Conservation (phyloP, 2,888 invertebrate genomes). For the Rapana venosa region DNA sequence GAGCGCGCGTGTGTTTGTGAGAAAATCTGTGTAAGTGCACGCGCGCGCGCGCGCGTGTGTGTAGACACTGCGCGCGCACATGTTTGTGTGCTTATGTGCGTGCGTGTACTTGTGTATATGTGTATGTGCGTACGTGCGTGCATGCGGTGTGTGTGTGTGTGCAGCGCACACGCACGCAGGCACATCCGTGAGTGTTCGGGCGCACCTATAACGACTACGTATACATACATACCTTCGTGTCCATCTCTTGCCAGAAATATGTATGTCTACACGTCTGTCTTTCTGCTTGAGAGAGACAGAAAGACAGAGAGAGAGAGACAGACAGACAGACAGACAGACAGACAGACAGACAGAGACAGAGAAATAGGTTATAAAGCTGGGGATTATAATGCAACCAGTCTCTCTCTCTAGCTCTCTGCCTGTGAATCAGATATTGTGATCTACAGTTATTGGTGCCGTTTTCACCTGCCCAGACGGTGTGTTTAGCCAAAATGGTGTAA, state of each 20-base stretch:
- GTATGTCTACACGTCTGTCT: not conserved
- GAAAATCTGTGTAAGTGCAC: not conserved
- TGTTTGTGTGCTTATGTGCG: not conserved
- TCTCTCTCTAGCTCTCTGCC: too few species aligned
- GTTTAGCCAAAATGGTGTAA: not conserved
- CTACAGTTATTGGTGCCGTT: not conserved
- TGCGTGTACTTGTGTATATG: not conserved
- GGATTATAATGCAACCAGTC: too few species aligned
- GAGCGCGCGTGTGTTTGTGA: too few species aligned
- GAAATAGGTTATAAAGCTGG: too few species aligned
- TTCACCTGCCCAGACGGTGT: not conserved
- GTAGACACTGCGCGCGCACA: not conserved
- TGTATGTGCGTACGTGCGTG: not conserved
- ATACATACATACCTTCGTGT: too few species aligned
- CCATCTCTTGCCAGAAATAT: too few species aligned
- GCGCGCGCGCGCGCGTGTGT: too few species aligned
- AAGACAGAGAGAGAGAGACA: not conserved
- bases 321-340: too few species aligned
- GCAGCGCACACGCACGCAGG: not conserved
- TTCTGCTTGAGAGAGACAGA: not conserved
- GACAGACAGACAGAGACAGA: too few species aligned
- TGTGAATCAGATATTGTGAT: slow-evolving; percentile 1
- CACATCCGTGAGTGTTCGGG: not conserved
- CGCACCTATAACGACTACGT: too few species aligned
- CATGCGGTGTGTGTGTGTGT: not conserved